Evolutionary conservation across 1,140 invertebrate species (phyloP).

Genomic region (Drosophila bocqueti): DNA sequence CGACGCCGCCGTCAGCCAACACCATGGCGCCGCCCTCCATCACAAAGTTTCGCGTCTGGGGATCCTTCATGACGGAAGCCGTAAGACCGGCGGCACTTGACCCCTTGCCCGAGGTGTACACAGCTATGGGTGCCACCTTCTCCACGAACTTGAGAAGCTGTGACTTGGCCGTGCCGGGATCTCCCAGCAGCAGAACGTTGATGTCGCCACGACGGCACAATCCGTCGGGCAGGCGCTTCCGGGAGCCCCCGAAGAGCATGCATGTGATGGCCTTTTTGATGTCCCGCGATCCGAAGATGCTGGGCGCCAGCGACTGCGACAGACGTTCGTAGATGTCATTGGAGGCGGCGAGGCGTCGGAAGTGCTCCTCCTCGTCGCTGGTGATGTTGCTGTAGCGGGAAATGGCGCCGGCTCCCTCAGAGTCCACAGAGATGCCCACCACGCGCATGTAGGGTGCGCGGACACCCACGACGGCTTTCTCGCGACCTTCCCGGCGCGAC

Average conservation of each 20-base stretch:
- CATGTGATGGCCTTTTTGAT: constrained; percentile 99
- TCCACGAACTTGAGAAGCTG: constrained; percentile 99
- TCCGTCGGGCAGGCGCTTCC: constrained; percentile 97
- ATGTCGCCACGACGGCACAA: constrained; percentile 98
- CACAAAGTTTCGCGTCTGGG: constrained; percentile 96
- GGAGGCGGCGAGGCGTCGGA: constrained; percentile 93
- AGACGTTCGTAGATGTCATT: constrained; percentile 96
- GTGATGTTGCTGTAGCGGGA: constrained; percentile 87
- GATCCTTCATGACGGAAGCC: constrained; percentile 98
- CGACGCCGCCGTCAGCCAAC: constrained; percentile 98
- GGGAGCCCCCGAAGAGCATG: constrained; percentile 96
- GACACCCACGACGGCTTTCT: constrained; percentile 96
- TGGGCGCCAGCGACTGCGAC: constrained; percentile 97
- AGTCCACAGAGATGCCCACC: constrained; percentile 95
- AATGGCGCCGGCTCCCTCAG: constrained; percentile 91
- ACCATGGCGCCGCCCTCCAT: constrained; percentile 99
- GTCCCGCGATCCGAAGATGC: constrained; percentile 97
- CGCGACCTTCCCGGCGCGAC: constrained; percentile 88
- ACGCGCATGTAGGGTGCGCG: constrained; percentile 97
- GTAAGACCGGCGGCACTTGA: constrained; percentile 99
- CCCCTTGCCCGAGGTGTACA: constrained; percentile 99
- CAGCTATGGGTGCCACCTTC: constrained; percentile 96
- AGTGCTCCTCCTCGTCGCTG: constrained; percentile 96
- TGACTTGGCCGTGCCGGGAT: constrained; percentile 99
- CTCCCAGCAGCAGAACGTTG: constrained; percentile 97